These are phyloP conservation scores for Xanthia icteritia DNA, from an alignment of 2,888 invertebrate genomes.

Conservation along the genomic window DNA sequence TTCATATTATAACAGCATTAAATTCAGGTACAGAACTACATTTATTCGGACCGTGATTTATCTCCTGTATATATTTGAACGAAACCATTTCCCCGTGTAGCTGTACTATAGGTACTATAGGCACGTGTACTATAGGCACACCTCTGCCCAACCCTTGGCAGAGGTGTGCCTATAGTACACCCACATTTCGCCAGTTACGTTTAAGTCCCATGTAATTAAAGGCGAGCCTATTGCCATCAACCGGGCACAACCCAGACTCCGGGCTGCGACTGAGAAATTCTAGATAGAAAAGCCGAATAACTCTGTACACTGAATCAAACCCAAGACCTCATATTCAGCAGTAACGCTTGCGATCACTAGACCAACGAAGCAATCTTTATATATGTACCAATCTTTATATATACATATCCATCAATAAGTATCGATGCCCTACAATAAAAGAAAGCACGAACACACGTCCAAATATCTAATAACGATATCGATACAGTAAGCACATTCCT, in stretches of 20 bases:
- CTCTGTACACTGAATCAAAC: background rate
- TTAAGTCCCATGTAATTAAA: background rate
- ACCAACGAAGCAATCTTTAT: background rate
- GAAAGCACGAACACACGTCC: constrained; percentile 53
- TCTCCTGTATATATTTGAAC: too few species aligned
- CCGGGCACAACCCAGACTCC: background rate
- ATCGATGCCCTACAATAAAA: constrained; percentile 50
- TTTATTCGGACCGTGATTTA: background rate
- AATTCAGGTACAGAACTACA: background rate
- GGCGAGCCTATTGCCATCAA: background rate
- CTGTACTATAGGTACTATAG: too few species aligned
- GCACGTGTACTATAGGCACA: too few species aligned
- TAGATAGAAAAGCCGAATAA: background rate
- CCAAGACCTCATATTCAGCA: background rate
- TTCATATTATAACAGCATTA: too few species aligned
- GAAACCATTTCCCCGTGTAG: too few species aligned
- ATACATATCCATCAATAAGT: constrained; percentile 22
- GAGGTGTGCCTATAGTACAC: background rate
- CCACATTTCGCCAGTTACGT: background rate
- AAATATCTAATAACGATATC: constrained; percentile 58
- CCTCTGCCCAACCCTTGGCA: too few species aligned
- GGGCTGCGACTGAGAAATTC: background rate
- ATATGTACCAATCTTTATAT: background rate
- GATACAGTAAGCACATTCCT: constrained; percentile 58
- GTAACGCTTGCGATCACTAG: background rate